phyloP scores from a whole-genome alignment of 2,113 vertebrate species.

The Lates calcarifer region DNA sequence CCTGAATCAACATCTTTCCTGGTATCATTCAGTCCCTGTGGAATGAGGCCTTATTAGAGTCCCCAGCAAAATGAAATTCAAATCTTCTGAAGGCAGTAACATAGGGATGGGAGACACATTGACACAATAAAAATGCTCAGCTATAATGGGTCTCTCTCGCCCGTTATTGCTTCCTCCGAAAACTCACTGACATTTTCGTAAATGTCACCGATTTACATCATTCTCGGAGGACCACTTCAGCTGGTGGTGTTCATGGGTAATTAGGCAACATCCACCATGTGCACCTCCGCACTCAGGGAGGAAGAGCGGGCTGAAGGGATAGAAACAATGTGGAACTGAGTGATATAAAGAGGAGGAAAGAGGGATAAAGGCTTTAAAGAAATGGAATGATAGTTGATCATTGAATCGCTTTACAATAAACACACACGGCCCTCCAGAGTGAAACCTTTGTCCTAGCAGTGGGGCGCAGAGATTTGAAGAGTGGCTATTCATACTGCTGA shows the following conservation, averaged over 20 bases:
- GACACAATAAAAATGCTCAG: constrained; percentile 51
- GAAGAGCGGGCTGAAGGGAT: background rate
- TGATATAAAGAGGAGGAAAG: constrained; percentile 17
- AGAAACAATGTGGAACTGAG: constrained; percentile 9
- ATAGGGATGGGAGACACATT: constrained; percentile 33
- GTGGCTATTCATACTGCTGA: constrained; percentile 48
- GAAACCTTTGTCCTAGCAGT: constrained; percentile 38
- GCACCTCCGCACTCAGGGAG: constrained; percentile 21
- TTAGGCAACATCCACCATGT: constrained; percentile 47
- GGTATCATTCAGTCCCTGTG: constrained; percentile 35
- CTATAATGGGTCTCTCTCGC: constrained; percentile 50
- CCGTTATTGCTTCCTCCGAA: constrained; percentile 67
- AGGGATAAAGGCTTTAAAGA: constrained; percentile 1
- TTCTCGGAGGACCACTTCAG: constrained; percentile 65
- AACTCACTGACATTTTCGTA: constrained; percentile 78
- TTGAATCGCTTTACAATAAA: constrained; percentile 19
- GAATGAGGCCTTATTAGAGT: constrained; percentile 34
- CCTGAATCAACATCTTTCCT: constrained; percentile 50
- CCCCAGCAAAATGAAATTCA: constrained; percentile 53
- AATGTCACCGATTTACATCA: constrained; percentile 77
- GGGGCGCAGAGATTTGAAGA: constrained; percentile 22
- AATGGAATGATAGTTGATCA: constrained; percentile 1
- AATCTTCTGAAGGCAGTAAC: constrained; percentile 46
- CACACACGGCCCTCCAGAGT: background rate
- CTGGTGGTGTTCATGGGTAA: constrained; percentile 63